Evolutionary conservation across 2,113 vertebrate genomes (phyloP).

Genomic region (Myotis lucifugus): DNA sequence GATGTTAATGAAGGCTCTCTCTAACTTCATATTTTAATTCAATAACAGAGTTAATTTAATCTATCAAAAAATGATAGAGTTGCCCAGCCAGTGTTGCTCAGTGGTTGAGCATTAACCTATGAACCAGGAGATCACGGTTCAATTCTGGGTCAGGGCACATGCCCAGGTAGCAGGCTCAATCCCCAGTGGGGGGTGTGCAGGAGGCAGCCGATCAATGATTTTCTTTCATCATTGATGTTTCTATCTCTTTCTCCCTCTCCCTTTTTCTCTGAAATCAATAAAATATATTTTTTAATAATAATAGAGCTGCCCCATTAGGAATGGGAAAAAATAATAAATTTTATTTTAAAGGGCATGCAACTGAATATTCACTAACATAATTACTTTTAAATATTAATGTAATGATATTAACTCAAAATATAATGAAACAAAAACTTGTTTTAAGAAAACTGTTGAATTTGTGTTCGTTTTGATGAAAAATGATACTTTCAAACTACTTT

Average conservation of each 20-base stretch:
- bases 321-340: background rate
- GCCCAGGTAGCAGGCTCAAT: too few relatives aligned
- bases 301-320: background rate
- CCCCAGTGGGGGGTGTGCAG: too few relatives aligned
- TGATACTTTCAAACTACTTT: background rate
- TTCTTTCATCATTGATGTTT: too few relatives aligned
- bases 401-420: background rate
- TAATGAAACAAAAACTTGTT: background rate
- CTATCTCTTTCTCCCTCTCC: too few relatives aligned
- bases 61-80: background rate
- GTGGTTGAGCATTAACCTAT: too few relatives aligned
- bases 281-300: background rate
- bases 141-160: too few relatives aligned
- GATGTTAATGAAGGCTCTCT: background rate
- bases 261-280: too few relatives aligned
- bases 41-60: background rate
- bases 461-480: constrained; percentile 48
- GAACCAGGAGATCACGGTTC: too few relatives aligned
- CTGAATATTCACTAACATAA: background rate
- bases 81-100: too few relatives aligned
- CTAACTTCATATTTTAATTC: background rate
- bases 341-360: background rate
- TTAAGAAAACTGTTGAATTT: background rate
- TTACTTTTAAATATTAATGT: constrained; percentile 1
- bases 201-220: too few relatives aligned